Percentiles rank a stretch among this genome's conserved stretches.
Evolutionary conservation across 2,888 invertebrate genomes (phyloP).

Genomic region (Volucella bombylans): DNA sequence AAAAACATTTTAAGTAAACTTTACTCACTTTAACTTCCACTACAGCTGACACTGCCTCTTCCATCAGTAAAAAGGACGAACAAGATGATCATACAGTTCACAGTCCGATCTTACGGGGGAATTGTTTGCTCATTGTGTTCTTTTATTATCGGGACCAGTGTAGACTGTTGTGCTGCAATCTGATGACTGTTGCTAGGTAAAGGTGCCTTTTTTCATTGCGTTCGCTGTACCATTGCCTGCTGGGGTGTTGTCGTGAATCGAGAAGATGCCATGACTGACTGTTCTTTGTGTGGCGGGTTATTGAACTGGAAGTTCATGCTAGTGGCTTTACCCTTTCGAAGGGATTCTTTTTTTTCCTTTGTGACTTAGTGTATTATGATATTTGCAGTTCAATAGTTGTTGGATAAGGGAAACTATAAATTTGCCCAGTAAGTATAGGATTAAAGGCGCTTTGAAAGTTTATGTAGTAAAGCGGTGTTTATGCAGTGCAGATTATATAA

Average conservation of each 20-base stretch:
- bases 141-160: conserved; percentile 46
- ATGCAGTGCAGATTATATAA: too few species aligned
- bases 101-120: conserved; percentile 29
- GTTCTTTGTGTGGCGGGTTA: conserved; percentile 39
- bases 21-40: not conserved
- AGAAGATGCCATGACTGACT: not conserved
- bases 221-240: not conserved
- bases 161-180: conserved; percentile 11
- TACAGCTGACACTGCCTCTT: not conserved
- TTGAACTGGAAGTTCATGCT: conserved; percentile 30
- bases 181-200: conserved; percentile 22
- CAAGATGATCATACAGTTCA: not conserved
- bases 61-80: conserved; percentile 32
- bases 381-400: conserved; percentile 17
- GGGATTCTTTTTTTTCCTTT: conserved; percentile 12
- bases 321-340: conserved; percentile 25
- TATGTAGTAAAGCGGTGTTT: too few species aligned
- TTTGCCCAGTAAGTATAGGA: not conserved
- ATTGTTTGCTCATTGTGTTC: conserved; percentile 31
- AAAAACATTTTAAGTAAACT: conserved; percentile 7
- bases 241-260: not conserved
- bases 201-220: not conserved
- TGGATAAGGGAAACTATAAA: not conserved
- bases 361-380: not conserved
- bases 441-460: not conserved